phyloP scores from a whole-genome alignment of 2,888 invertebrate genomes.

The Archips xylosteana region DNA sequence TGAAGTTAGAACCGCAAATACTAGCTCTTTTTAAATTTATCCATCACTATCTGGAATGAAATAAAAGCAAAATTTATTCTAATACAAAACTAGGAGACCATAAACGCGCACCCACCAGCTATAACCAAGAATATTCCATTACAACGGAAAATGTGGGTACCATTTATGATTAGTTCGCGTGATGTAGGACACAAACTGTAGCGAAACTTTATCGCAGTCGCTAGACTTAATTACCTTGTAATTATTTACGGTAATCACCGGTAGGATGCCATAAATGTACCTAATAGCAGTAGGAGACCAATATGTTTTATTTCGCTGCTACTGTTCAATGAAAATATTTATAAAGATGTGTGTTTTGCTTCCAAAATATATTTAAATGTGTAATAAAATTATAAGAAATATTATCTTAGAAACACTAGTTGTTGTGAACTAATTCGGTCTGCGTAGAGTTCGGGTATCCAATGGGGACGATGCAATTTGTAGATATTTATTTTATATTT shows the following conservation, averaged over 20 bases:
- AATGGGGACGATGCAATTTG: too few relatives aligned
- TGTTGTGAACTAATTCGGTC: too few relatives aligned
- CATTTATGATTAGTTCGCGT: constrained; percentile 58
- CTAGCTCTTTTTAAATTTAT: not conserved
- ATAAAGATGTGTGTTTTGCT: not conserved
- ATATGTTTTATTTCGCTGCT: constrained; percentile 4
- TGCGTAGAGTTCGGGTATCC: too few relatives aligned
- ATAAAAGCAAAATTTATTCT: not conserved
- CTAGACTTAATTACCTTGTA: constrained; percentile 40
- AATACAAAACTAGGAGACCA: not conserved
- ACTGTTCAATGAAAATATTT: not conserved
- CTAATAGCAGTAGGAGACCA: not conserved
- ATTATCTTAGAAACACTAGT: too few relatives aligned
- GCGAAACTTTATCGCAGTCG: constrained; percentile 39
- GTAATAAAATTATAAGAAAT: too few relatives aligned
- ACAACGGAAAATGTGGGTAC: constrained; percentile 38
- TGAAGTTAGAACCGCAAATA: not conserved
- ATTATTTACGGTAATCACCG: constrained; percentile 43
- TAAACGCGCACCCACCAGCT: constrained; percentile 15
- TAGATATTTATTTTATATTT: too few relatives aligned
- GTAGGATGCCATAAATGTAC: constrained; percentile 32
- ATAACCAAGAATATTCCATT: constrained; percentile 38
- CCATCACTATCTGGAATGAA: not conserved
- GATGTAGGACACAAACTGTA: constrained; percentile 46
- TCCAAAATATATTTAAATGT: not conserved